A percentile compares a stretch with the other conserved stretches of the same genome.
phyloP scores from a whole-genome alignment of 2,888 invertebrate genomes.

The Brachyptera putata region DNA sequence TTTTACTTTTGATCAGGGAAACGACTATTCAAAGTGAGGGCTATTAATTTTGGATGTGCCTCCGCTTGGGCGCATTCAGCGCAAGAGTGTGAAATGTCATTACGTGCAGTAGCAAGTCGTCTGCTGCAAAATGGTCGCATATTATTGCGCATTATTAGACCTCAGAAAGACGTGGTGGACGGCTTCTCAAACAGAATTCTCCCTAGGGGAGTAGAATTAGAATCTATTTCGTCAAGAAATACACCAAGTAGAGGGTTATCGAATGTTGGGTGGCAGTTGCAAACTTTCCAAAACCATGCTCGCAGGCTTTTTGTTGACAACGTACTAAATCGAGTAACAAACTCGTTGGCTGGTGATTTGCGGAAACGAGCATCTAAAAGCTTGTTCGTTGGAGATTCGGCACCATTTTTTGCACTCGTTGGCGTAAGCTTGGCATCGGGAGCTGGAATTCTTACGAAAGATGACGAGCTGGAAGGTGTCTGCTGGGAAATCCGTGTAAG shows the following conservation, averaged over 20 bases:
- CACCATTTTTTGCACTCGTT: slow-evolving; percentile 69
- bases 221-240: slow-evolving; percentile 24
- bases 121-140: slow-evolving; percentile 58
- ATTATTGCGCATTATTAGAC: slow-evolving; percentile 47
- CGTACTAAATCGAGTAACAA: slow-evolving; percentile 64
- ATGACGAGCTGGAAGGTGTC: slow-evolving; percentile 71
- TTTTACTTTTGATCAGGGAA: background rate
- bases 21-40: slow-evolving; percentile 20
- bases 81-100: slow-evolving; percentile 48
- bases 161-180: slow-evolving; percentile 35
- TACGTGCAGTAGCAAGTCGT: slow-evolving; percentile 52
- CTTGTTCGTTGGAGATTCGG: slow-evolving; percentile 63
- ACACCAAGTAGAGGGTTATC: slow-evolving; percentile 32
- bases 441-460: slow-evolving; percentile 66
- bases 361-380: slow-evolving; percentile 59
- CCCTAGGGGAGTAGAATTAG: slow-evolving; percentile 32
- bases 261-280: no score
- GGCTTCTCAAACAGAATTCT: slow-evolving; percentile 34
- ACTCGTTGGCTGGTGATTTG: slow-evolving; percentile 59
- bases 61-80: slow-evolving; percentile 28
- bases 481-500: slow-evolving; percentile 71
- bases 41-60: slow-evolving; percentile 14
- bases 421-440: slow-evolving; percentile 70
- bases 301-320: slow-evolving; percentile 64
- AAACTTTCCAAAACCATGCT: slow-evolving; percentile 48